Percentiles rank a stretch among this genome's conserved stretches.
phyloP scores from a whole-genome alignment of 2,797 vertebrate species.

The Cirrhinus molitorella region DNA sequence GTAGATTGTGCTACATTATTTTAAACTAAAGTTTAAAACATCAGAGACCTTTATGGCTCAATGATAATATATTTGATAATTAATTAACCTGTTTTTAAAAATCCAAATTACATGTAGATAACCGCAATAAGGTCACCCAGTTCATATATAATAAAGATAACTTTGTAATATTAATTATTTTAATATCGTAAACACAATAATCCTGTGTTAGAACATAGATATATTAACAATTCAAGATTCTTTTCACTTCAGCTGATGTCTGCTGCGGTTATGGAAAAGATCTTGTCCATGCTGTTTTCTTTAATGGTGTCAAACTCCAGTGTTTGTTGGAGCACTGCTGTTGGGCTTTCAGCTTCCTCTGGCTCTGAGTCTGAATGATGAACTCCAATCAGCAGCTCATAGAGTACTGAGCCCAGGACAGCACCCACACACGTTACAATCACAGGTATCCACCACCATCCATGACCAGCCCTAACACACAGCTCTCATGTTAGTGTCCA shows the following conservation, averaged over 20 bases:
- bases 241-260: background rate
- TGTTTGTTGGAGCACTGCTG: background rate
- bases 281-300: background rate
- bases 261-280: background rate
- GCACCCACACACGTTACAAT: conserved; percentile 83
- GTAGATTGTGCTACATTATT: too few relatives aligned
- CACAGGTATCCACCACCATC: conserved; percentile 94
- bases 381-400: conserved; percentile 82
- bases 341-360: conserved; percentile 33
- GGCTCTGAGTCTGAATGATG: conserved; percentile 68
- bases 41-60: background rate
- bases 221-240: background rate
- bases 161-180: background rate
- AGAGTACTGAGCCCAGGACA: conserved; percentile 81
- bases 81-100: background rate
- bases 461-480: conserved; percentile 76
- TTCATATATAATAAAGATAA: too few relatives aligned
- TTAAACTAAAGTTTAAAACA: background rate
- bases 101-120: background rate
- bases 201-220: background rate
- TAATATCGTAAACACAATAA: background rate
- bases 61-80: background rate
- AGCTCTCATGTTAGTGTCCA: background rate
- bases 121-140: background rate
- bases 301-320: conserved; percentile 56